Evolutionary conservation across 1,140 invertebrate genomes (phyloP).

Genomic region (Druon quercuslanigerum): DNA sequence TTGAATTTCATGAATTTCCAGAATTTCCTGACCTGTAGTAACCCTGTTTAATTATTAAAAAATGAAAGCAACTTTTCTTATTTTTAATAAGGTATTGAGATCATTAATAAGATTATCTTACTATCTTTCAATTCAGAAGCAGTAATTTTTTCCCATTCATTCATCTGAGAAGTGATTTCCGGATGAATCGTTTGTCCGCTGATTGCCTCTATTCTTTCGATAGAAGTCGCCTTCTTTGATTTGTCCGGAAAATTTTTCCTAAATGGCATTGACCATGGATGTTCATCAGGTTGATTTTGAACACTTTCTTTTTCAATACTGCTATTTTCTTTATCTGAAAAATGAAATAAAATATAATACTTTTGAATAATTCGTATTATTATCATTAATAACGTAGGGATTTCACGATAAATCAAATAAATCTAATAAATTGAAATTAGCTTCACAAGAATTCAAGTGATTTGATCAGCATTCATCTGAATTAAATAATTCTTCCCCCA

Average conservation of each 20-base stretch:
- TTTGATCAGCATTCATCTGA: background rate
- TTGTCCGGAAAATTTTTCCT: conserved; percentile 38
- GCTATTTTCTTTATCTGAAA: background rate
- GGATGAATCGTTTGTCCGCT: conserved; percentile 45
- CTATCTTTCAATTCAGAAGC: conserved; percentile 34
- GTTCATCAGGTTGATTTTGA: conserved; percentile 26
- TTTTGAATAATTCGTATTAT: too few relatives aligned
- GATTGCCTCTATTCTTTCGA: conserved; percentile 39
- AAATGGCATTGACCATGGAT: conserved; percentile 35
- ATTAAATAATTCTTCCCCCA: background rate
- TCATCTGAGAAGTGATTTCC: conserved; percentile 34
- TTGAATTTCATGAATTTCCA: too few relatives aligned
- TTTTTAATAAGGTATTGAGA: too few relatives aligned
- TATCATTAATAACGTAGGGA: too few relatives aligned
- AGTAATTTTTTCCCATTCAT: background rate
- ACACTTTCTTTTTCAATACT: background rate
- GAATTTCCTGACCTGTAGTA: too few relatives aligned
- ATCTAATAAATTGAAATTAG: too few relatives aligned
- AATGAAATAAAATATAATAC: background rate
- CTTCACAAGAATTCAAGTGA: too few relatives aligned
- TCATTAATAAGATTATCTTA: conserved; percentile 15
- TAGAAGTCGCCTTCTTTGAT: conserved; percentile 36
- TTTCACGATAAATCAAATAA: too few relatives aligned
- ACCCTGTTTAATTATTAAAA: too few relatives aligned
- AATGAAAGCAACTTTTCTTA: too few relatives aligned